A percentile compares a stretch with the other conserved stretches of the same genome.
Evolutionary conservation across 35 echinoderm and acorn worm species (phyloP).

Genomic region (Chiridota heheva): DNA sequence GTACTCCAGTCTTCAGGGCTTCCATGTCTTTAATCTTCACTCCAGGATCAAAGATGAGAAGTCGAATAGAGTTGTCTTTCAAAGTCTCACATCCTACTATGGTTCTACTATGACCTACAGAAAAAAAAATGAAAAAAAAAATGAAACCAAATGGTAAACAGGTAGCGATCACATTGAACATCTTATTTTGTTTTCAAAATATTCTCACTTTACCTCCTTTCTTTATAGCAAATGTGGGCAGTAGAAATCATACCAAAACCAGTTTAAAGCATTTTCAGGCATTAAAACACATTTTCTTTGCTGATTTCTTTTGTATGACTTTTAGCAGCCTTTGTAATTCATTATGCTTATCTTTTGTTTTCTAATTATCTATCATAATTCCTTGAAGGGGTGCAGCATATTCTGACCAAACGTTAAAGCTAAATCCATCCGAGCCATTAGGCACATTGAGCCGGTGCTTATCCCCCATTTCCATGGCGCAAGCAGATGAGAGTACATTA

Average conservation of each 20-base stretch:
- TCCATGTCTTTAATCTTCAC: constrained; percentile 43
- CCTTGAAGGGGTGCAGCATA: too few relatives aligned
- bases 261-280: neutral
- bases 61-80: constrained; percentile 78
- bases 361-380: too few relatives aligned
- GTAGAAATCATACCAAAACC: neutral
- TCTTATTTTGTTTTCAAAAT: neutral
- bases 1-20: constrained; percentile 27
- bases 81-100: constrained; percentile 85
- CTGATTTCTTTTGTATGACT: too few relatives aligned
- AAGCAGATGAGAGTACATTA: too few relatives aligned
- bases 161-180: neutral
- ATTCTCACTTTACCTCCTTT: neutral
- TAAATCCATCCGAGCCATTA: too few relatives aligned
- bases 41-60: constrained; percentile 93
- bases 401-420: too few relatives aligned
- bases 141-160: neutral
- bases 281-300: neutral
- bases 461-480: too few relatives aligned
- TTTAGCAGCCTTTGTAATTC: too few relatives aligned
- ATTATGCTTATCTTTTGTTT: too few relatives aligned
- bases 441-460: too few relatives aligned
- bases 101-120: constrained; percentile 93
- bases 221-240: neutral
- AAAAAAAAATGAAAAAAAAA: neutral